Percentiles rank a stretch among this genome's conserved stretches.
These are phyloP conservation scores for Leucophora obtusa DNA, from an alignment of 2,888 invertebrate genomes.

Conservation along the genomic window DNA sequence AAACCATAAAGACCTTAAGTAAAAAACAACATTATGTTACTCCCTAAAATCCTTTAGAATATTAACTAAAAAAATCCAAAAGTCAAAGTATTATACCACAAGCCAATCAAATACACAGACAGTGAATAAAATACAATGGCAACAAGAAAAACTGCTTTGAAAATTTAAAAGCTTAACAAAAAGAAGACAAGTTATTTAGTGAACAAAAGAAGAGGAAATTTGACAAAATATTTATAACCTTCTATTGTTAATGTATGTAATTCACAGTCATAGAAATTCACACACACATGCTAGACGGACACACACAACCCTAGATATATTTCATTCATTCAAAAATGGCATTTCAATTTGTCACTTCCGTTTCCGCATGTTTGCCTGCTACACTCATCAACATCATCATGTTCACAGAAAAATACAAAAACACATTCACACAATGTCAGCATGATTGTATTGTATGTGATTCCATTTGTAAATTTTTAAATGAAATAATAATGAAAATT, in stretches of 20 bases:
- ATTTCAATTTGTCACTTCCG: slow-evolving; percentile 74
- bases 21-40: background rate
- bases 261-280: background rate
- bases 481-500: slow-evolving; percentile 29
- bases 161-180: slow-evolving; percentile 5
- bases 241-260: slow-evolving; percentile 15
- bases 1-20: slow-evolving; percentile 4
- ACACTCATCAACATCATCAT: background rate
- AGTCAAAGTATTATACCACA: slow-evolving; percentile 30
- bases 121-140: background rate
- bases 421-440: background rate
- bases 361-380: slow-evolving; percentile 66
- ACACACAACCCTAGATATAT: background rate
- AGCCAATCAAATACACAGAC: background rate
- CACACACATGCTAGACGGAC: slow-evolving; percentile 8
- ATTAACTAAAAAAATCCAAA: slow-evolving; percentile 14
- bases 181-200: slow-evolving; percentile 23
- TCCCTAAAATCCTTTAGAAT: background rate
- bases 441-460: background rate
- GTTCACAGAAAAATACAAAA: background rate
- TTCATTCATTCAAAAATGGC: slow-evolving; percentile 65
- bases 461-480: background rate
- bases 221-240: background rate
- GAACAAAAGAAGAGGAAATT: background rate
- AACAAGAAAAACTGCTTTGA: background rate